Evolutionary conservation across 2,113 vertebrate species (phyloP).

Genomic region (Gopherus evgoodei): DNA sequence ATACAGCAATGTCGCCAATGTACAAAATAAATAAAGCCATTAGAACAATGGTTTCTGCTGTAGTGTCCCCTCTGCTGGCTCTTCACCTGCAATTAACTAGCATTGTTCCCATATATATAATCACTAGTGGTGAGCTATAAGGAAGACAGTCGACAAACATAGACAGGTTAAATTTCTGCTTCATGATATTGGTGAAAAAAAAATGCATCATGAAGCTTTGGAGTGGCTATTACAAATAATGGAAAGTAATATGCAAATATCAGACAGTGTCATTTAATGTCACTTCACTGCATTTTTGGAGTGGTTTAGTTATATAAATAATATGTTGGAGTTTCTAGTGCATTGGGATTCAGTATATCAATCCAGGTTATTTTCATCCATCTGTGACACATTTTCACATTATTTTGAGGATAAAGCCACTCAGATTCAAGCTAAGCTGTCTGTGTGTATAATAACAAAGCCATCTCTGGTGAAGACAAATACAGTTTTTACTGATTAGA

Average conservation of each 20-base stretch:
- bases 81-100: slow-evolving; percentile 27
- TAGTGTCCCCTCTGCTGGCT: slow-evolving; percentile 12
- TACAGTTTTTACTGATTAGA: not conserved
- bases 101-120: not conserved
- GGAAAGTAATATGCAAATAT: not conserved
- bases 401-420: not conserved
- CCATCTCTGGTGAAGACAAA: not conserved
- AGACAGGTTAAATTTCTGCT: not conserved
- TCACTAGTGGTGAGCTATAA: rapidly evolving
- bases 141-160: rapidly evolving
- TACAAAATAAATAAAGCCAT: not conserved
- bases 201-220: not conserved
- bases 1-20: slow-evolving; percentile 35
- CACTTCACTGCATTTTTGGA: not conserved
- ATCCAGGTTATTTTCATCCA: not conserved
- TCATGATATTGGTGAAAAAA: not conserved
- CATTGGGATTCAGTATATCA: not conserved
- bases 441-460: rapidly evolving
- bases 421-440: not conserved
- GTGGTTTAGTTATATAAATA: not conserved
- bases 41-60: not conserved
- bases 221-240: not conserved
- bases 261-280: not conserved
- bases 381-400: not conserved
- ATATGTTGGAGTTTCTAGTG: not conserved